Percentiles rank a stretch among this genome's conserved stretches.
These are phyloP conservation scores for Marmota monax DNA, from an alignment of 2,113 vertebrate genomes.

Conservation along the genomic window DNA sequence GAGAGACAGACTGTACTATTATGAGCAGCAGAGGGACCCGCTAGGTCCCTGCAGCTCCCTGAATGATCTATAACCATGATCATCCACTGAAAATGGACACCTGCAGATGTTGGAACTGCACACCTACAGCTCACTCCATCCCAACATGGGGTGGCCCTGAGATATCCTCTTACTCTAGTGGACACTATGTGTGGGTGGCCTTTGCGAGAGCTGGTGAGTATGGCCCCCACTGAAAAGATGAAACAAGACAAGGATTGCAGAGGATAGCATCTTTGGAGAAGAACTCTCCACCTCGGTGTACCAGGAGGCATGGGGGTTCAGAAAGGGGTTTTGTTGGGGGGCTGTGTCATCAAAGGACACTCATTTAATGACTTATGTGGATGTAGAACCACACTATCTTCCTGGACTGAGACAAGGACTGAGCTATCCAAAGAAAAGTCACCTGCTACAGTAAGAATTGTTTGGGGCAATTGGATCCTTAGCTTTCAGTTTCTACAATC, in stretches of 20 bases:
- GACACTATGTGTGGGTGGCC: neutral
- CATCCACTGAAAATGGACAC: fast-evolving
- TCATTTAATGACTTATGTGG: neutral
- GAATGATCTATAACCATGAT: neutral
- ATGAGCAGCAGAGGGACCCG: neutral
- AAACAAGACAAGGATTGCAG: neutral
- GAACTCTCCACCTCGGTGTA: neutral
- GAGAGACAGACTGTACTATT: neutral
- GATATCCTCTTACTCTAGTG: neutral
- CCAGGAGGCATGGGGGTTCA: no score
- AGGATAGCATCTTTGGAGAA: neutral
- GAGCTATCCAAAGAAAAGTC: neutral
- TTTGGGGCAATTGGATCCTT: neutral
- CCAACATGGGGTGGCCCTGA: neutral
- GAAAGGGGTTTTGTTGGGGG: neutral
- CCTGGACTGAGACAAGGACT: neutral
- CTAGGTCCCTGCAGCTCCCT: neutral
- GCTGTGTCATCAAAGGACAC: neutral
- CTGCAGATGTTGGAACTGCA: fast-evolving
- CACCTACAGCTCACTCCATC: no score
- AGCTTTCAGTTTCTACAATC: neutral
- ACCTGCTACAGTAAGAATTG: neutral
- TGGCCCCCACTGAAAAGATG: neutral
- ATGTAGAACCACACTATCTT: neutral
- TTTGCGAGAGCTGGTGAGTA: neutral